Evolutionary conservation across 2,797 vertebrate genomes (phyloP).

Genomic region (Lepidocolaptes lacrymiger): DNA sequence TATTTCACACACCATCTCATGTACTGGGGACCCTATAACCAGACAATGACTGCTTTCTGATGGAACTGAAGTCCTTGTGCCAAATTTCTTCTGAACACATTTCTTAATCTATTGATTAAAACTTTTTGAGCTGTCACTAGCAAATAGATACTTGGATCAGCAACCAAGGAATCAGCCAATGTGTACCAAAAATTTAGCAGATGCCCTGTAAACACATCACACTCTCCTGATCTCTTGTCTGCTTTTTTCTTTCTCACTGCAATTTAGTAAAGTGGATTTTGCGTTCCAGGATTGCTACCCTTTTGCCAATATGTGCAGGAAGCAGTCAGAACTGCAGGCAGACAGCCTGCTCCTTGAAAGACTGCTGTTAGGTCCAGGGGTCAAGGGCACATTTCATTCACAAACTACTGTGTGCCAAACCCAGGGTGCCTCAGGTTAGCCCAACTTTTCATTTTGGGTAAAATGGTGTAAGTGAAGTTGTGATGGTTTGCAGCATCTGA

Average conservation of each 20-base stretch:
- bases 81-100: neutral
- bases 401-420: neutral
- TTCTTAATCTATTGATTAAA: constrained; percentile 29
- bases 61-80: neutral
- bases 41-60: neutral
- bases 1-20: neutral
- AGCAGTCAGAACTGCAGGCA: neutral
- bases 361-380: neutral
- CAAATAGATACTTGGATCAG: constrained; percentile 20
- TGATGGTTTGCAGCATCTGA: neutral
- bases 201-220: neutral
- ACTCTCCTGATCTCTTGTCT: neutral
- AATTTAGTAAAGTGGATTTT: neutral
- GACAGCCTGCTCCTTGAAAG: neutral
- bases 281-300: neutral
- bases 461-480: neutral
- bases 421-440: neutral
- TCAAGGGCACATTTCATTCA: neutral
- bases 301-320: neutral
- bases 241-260: neutral
- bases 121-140: constrained; percentile 12
- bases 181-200: neutral
- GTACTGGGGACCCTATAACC: constrained; percentile 6
- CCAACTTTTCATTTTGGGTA: neutral
- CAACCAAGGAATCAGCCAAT: neutral